Evolutionary conservation across 2,113 vertebrate species (phyloP).

Genomic region (Stegastes partitus): DNA sequence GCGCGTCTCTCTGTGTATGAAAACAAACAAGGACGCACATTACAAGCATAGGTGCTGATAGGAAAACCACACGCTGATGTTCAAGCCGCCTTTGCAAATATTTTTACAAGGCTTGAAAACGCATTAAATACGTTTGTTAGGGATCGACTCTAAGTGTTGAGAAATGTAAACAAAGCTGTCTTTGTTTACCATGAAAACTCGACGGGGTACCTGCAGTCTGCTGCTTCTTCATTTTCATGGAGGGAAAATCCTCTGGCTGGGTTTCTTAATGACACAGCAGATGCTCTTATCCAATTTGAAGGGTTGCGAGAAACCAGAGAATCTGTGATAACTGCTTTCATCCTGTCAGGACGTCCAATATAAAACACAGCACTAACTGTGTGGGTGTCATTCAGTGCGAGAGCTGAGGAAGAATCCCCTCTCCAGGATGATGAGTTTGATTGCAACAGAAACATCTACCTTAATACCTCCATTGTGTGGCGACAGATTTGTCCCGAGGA

Average conservation of each 20-base stretch:
- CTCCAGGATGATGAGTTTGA: constrained; percentile 30
- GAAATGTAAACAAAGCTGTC: constrained; percentile 28
- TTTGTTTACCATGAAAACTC: constrained; percentile 44
- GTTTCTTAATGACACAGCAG: constrained; percentile 65
- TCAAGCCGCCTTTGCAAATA: constrained; percentile 7
- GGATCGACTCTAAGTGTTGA: neutral
- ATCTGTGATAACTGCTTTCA: constrained; percentile 29
- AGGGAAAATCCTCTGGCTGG: constrained; percentile 52
- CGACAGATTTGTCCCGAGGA: constrained; percentile 16
- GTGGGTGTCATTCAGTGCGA: constrained; percentile 9
- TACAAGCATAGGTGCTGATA: neutral
- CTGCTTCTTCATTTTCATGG: constrained; percentile 33
- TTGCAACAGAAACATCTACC: constrained; percentile 14
- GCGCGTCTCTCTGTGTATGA: too few relatives aligned
- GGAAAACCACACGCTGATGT: neutral
- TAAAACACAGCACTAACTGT: constrained; percentile 28
- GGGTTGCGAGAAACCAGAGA: constrained; percentile 30
- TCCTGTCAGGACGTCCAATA: constrained; percentile 47
- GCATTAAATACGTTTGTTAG: constrained; percentile 28
- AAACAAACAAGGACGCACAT: neutral
- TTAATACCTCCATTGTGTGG: neutral
- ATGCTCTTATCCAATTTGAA: constrained; percentile 58
- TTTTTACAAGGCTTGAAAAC: constrained; percentile 32
- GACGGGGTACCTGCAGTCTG: constrained; percentile 34
- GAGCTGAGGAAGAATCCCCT: constrained; percentile 23